phyloP scores from a whole-genome alignment of 2,888 invertebrate species.

The Diadromus collaris region DNA sequence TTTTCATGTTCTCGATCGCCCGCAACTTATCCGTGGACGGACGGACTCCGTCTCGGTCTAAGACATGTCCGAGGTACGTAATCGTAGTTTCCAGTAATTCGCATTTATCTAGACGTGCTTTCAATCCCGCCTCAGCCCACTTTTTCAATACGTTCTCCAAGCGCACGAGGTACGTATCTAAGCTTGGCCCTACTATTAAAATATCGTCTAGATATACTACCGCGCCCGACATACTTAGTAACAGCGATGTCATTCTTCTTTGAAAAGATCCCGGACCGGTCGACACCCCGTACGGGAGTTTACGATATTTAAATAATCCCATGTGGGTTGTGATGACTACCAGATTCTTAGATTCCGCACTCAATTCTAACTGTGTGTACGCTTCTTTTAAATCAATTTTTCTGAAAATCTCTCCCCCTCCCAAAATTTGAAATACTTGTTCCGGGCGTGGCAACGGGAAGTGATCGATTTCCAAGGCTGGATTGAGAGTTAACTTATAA shows the following conservation, averaged over 20 bases:
- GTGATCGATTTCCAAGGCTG: constrained; percentile 47
- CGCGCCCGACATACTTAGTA: constrained; percentile 33
- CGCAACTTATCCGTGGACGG: not conserved
- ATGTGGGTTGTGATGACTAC: constrained; percentile 72
- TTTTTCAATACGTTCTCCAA: not conserved
- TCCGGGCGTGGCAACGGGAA: constrained; percentile 60
- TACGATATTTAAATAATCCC: constrained; percentile 66
- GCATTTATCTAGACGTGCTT: not conserved
- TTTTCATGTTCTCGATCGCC: not conserved
- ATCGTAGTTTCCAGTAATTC: constrained; percentile 5
- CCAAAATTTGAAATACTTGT: constrained; percentile 57
- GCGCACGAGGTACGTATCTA: not conserved
- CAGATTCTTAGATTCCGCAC: constrained; percentile 68
- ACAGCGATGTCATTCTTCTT: not conserved
- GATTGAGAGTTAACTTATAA: constrained; percentile 63
- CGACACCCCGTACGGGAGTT: constrained; percentile 25
- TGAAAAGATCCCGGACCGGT: constrained; percentile 21
- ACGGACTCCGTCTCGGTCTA: not conserved
- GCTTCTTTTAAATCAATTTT: constrained; percentile 75
- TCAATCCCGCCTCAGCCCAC: not conserved
- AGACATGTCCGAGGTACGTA: not conserved
- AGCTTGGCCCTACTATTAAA: constrained; percentile 6
- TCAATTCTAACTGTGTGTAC: constrained; percentile 72
- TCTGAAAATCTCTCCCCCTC: constrained; percentile 65
- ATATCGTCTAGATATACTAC: constrained; percentile 42